phyloP scores from a whole-genome alignment of 2,113 vertebrate species.

The Chlamydotis undulata region DNA sequence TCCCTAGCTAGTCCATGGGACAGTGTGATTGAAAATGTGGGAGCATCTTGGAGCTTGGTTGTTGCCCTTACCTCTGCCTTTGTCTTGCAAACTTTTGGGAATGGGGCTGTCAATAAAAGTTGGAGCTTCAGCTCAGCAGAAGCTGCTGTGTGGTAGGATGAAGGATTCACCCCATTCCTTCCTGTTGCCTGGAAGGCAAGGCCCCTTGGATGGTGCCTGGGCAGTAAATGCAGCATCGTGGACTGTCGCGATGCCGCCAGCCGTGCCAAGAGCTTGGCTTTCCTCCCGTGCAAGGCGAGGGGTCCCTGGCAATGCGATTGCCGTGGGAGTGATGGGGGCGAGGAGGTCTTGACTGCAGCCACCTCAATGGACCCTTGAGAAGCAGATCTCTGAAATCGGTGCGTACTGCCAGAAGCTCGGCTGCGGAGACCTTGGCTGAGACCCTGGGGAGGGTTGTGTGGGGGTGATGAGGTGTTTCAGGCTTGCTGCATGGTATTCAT shows the following conservation, averaged over 20 bases:
- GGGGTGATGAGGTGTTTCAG: not conserved
- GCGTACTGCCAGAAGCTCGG: not conserved
- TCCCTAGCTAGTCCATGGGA: not conserved
- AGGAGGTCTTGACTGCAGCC: not conserved
- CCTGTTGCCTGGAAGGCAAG: not conserved
- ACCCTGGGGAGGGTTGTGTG: not conserved
- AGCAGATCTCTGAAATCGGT: not conserved
- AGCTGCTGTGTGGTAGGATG: not conserved
- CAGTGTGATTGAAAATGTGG: not conserved
- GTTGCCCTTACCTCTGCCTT: not conserved
- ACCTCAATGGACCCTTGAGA: not conserved
- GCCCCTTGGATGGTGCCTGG: not conserved
- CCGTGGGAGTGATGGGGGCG: not conserved
- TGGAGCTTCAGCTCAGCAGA: not conserved
- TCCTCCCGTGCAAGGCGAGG: rapidly evolving
- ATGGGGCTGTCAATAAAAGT: not conserved
- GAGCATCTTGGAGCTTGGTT: not conserved
- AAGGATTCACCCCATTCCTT: not conserved
- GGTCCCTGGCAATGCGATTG: not conserved
- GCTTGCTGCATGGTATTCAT: not conserved
- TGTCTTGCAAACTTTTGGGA: not conserved
- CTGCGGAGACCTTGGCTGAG: not conserved
- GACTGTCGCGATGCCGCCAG: not conserved
- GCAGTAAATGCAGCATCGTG: not conserved
- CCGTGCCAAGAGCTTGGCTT: not conserved